Conservation (phyloP, 1,140 invertebrate genomes). For the Lepidurus arcticus region DNA sequence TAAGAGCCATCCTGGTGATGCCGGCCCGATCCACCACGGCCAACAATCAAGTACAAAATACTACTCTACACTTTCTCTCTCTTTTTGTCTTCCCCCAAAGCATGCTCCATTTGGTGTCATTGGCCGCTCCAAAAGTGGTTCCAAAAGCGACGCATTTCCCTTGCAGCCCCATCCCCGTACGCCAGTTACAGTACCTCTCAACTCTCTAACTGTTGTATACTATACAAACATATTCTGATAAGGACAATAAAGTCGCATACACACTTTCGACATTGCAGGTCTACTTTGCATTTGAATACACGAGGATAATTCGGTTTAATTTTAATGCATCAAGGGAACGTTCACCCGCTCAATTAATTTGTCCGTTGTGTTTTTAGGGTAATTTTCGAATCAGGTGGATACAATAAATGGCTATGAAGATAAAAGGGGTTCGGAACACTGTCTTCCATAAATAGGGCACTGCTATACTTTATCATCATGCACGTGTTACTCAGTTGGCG, state of each 20-base stretch:
- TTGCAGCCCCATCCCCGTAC: too few species aligned
- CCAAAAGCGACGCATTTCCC: too few species aligned
- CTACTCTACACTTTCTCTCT: neutral
- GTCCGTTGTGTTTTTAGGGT: neutral
- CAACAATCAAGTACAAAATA: constrained; percentile 8
- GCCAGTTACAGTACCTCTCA: too few species aligned
- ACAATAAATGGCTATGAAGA: neutral
- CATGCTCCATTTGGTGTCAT: neutral
- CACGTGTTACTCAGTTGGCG: neutral
- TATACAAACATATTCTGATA: too few species aligned
- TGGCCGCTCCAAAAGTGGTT: neutral
- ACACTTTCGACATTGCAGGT: neutral
- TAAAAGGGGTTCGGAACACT: neutral
- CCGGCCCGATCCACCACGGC: neutral
- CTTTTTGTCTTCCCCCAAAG: neutral
- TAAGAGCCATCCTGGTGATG: neutral
- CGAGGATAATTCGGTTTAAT: neutral
- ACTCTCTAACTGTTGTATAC: too few species aligned
- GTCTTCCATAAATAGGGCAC: neutral
- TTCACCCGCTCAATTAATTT: neutral
- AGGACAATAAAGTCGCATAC: too few species aligned
- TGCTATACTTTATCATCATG: neutral
- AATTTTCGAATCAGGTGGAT: neutral
- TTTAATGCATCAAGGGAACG: neutral
- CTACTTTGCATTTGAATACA: neutral